A percentile compares a stretch with the other conserved stretches of the same genome.
These are phyloP conservation scores for Cryptomyrus ogoouensis DNA, from an alignment of 2,113 vertebrate genomes.

Conservation along the genomic window DNA sequence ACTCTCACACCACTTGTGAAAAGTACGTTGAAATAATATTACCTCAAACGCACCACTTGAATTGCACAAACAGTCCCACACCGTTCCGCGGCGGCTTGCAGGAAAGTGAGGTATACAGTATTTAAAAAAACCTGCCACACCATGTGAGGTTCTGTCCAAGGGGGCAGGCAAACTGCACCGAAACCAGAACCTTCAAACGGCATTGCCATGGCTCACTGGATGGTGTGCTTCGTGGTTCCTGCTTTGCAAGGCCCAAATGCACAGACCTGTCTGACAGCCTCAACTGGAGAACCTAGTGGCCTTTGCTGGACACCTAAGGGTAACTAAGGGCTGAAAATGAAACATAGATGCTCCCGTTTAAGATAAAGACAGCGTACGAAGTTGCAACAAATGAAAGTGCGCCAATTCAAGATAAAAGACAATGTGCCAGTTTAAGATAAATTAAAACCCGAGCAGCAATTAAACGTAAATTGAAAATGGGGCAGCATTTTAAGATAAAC, in stretches of 20 bases:
- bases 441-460: not conserved
- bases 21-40: not conserved
- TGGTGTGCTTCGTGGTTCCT: not conserved
- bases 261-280: not conserved
- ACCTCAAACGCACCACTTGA: not conserved
- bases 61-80: not conserved
- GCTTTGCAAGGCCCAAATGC: not conserved
- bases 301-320: not conserved
- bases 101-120: not conserved
- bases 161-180: not conserved
- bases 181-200: not conserved
- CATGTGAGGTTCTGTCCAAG: not conserved
- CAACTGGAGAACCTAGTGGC: not conserved
- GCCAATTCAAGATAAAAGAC: not conserved
- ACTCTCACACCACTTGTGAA: not conserved
- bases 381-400: not conserved
- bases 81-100: not conserved
- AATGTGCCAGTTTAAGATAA: not conserved
- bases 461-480: not conserved
- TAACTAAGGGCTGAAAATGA: not conserved
- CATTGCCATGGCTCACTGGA: not conserved
- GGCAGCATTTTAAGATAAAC: not conserved
- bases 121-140: not conserved
- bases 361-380: not conserved
- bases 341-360: not conserved